Percentiles rank a stretch among this genome's conserved stretches.
Conservation (phyloP, 2,888 invertebrate genomes). For the Chorisops tibialis region DNA sequence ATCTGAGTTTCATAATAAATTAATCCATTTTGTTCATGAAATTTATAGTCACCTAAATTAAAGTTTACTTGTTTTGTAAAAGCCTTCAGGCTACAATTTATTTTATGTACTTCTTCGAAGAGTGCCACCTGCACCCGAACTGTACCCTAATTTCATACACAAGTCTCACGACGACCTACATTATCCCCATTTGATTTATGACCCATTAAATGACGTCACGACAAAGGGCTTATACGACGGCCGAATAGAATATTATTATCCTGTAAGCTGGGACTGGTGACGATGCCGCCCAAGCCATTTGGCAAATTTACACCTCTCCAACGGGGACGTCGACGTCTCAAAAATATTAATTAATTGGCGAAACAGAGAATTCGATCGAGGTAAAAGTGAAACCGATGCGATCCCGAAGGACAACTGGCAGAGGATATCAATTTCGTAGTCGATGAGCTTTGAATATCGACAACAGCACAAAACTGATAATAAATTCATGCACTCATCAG, state of each 20-base stretch:
- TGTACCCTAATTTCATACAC: too few relatives aligned
- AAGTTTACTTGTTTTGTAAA: too few relatives aligned
- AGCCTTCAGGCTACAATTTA: too few relatives aligned
- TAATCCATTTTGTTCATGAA: too few relatives aligned
- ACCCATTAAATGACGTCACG: neutral
- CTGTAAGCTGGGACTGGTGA: neutral
- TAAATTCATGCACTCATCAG: neutral
- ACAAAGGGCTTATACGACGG: neutral
- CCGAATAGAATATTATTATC: neutral
- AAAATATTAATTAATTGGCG: slow-evolving; percentile 19
- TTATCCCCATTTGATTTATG: slow-evolving; percentile 3
- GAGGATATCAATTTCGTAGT: slow-evolving; percentile 9
- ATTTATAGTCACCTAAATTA: too few relatives aligned
- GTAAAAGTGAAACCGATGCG: neutral
- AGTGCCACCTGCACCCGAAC: too few relatives aligned
- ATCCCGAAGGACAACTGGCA: slow-evolving; percentile 3
- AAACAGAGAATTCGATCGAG: neutral
- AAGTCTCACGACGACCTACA: neutral
- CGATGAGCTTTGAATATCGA: slow-evolving; percentile 1
- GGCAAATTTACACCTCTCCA: neutral
- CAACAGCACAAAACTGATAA: slow-evolving; percentile 9
- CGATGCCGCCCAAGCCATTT: neutral
- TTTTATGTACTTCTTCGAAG: too few relatives aligned
- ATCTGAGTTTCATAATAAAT: too few relatives aligned
- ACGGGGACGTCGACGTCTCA: neutral